Percentiles rank a stretch among this genome's conserved stretches.
phyloP scores from a whole-genome alignment of 2,888 invertebrate genomes.

The Tanypteryx hageni region DNA sequence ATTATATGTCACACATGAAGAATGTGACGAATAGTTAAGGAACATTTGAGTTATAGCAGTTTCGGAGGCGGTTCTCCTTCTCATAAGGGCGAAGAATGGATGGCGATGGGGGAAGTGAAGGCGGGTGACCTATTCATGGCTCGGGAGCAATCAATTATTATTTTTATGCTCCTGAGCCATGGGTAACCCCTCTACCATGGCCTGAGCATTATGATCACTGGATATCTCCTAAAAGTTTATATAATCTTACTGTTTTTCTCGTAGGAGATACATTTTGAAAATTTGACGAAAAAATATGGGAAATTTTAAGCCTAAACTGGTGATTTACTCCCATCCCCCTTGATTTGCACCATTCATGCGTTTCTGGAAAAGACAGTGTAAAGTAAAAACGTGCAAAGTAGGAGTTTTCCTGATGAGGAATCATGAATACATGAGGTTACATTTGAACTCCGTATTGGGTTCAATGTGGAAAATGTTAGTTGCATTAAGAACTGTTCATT shows the following conservation, averaged over 20 bases:
- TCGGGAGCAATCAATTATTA: constrained; percentile 14
- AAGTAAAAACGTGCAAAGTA: too few species aligned
- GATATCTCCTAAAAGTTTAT: not conserved
- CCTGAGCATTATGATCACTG: not conserved
- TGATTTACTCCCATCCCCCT: too few species aligned
- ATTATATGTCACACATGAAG: constrained; percentile 55
- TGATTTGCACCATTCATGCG: too few species aligned
- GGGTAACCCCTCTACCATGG: not conserved
- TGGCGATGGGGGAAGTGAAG: not conserved
- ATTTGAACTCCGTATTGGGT: too few species aligned
- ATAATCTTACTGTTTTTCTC: not conserved
- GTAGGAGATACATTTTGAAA: too few species aligned
- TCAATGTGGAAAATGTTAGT: too few species aligned
- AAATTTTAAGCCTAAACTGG: too few species aligned
- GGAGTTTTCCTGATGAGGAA: too few species aligned
- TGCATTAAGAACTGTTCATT: too few species aligned
- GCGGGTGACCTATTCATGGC: constrained; percentile 18
- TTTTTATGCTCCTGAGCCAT: constrained; percentile 14
- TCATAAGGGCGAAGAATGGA: constrained; percentile 15
- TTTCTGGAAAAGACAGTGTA: too few species aligned
- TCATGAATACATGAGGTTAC: too few species aligned
- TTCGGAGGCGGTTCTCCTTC: not conserved
- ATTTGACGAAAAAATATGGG: too few species aligned
- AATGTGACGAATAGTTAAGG: constrained; percentile 63
- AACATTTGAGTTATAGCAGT: constrained; percentile 51